Conservation (phyloP, 2,797 vertebrate genomes). For the Astyanax mexicanus region DNA sequence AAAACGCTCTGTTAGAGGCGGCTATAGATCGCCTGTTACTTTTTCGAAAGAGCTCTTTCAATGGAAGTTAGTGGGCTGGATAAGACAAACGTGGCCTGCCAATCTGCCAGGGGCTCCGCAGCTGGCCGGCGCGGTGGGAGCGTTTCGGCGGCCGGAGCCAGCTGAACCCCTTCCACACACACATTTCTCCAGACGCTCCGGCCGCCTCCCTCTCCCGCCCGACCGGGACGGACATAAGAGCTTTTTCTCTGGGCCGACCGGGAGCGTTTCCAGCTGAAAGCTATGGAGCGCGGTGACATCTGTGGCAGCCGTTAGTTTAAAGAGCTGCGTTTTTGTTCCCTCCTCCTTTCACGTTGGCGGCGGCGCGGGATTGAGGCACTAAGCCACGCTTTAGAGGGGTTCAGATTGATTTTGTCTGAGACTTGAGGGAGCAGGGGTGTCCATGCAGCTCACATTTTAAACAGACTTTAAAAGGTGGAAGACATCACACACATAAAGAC, state of each 20-base stretch:
- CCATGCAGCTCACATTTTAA: slow-evolving; percentile 58
- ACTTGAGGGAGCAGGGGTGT: slow-evolving; percentile 35
- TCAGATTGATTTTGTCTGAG: slow-evolving; percentile 55
- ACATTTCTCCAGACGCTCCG: slow-evolving; percentile 14
- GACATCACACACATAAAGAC: slow-evolving; percentile 22
- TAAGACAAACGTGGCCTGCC: slow-evolving; percentile 33
- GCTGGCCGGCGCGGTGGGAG: slow-evolving; percentile 33
- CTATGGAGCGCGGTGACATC: slow-evolving; percentile 24
- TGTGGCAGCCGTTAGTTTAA: not conserved
- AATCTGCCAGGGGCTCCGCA: slow-evolving; percentile 22
- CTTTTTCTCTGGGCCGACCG: slow-evolving; percentile 21
- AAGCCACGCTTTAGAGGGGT: slow-evolving; percentile 46
- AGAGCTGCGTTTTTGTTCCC: slow-evolving; percentile 3
- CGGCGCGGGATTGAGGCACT: slow-evolving; percentile 42
- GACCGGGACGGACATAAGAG: slow-evolving; percentile 18
- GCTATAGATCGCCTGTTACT: slow-evolving; percentile 34
- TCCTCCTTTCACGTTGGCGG: slow-evolving; percentile 34
- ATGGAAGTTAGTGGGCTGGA: slow-evolving; percentile 37
- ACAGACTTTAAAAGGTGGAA: slow-evolving; percentile 37
- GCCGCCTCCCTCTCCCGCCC: not conserved
- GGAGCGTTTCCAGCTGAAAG: not conserved
- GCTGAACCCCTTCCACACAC: slow-evolving; percentile 14
- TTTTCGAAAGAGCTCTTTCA: slow-evolving; percentile 32
- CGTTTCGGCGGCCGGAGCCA: slow-evolving; percentile 18
- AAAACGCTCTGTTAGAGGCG: slow-evolving; percentile 34